Percentiles rank a stretch among this genome's conserved stretches.
phyloP scores from a whole-genome alignment of 2,113 vertebrate species.

The Pachycephala philippinensis region DNA sequence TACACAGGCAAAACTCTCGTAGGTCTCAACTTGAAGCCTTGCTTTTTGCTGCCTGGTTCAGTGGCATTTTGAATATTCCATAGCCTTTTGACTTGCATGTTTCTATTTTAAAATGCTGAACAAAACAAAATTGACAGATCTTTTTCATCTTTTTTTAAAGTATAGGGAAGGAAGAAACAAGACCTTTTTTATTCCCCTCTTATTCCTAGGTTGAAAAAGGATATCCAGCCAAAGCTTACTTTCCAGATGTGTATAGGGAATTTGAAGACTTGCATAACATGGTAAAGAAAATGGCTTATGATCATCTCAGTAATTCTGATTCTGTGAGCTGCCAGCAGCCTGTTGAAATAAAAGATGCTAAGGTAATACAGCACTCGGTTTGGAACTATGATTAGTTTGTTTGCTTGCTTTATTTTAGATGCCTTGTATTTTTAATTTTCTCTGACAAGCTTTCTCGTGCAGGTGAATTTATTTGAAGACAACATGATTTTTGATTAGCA shows the following conservation, averaged over 20 bases:
- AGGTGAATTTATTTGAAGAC: not conserved
- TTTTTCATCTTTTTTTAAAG: not conserved
- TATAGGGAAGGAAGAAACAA: not conserved
- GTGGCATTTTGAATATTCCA: not conserved
- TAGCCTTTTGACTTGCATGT: not conserved
- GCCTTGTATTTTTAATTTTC: not conserved
- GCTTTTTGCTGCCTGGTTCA: not conserved
- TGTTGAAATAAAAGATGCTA: slow-evolving; percentile 81
- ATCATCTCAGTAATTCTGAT: slow-evolving; percentile 77
- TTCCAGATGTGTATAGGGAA: slow-evolving; percentile 89
- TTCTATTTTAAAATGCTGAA: not conserved
- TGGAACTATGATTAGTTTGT: not conserved
- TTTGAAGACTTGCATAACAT: slow-evolving; percentile 88
- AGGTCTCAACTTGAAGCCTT: not conserved
- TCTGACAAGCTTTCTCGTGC: not conserved
- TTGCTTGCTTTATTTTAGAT: not conserved
- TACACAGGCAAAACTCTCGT: not conserved
- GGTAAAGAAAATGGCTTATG: slow-evolving; percentile 85
- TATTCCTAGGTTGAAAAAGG: slow-evolving; percentile 80
- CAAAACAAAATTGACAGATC: not conserved
- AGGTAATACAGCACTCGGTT: slow-evolving; percentile 71
- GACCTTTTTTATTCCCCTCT: not conserved
- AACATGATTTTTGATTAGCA: not conserved
- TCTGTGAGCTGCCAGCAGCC: slow-evolving; percentile 56
- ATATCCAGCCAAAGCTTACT: slow-evolving; percentile 71